Base-by-base conservation (phyloP, 2,113 vertebrate species). In the Daubentonia madagascariensis region DNA sequence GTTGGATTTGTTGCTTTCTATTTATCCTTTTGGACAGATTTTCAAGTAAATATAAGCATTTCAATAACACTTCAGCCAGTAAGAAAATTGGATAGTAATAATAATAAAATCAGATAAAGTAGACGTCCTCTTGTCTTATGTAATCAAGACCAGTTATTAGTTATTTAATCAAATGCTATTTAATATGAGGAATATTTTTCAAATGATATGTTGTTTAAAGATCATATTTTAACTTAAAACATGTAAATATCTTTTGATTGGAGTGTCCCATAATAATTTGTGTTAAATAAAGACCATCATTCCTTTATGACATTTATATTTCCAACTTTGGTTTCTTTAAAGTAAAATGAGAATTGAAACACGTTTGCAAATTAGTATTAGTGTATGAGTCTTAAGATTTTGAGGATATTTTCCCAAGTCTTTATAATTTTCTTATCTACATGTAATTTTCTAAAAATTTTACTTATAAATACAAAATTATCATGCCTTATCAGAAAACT, bases 61-160 rank as follows among this genome's bases (percentile, higher is more conserved):
- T 78, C 45, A 91, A 12, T 30, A 78, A 84, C 10, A 91, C 17
- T 73, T 92, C 28, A 85, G 61, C 40, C 2, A 91, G 54, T 81
- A 70, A 95, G 6, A 81, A 85, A 78, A 70, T 79, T 37, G 14
- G 30, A 7, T 72, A 37, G 1, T 54, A 63, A 57, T 45, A 93
- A 93, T 67, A 93, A 81, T 59, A 3, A 88, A 67, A 80, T 91
- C 48, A 91, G 94, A 76, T 78, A 83, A 92, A 83, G 30, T 63
- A 85, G 11, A 63, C 72, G 2, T 76, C 52, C 52, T 17, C 52
- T 61, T 57, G 23, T 67, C 17, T 91, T 48, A 84, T 37, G 10
- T 35, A 91, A 70, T 84, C 40, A 83, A 8, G 54, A 84, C 4
- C 4, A 45, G 5, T 45, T 76, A 76, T 57, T 91, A 37, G 16